phyloP scores from a whole-genome alignment of 2,113 vertebrate genomes.

The Thinocorus orbignyianus region DNA sequence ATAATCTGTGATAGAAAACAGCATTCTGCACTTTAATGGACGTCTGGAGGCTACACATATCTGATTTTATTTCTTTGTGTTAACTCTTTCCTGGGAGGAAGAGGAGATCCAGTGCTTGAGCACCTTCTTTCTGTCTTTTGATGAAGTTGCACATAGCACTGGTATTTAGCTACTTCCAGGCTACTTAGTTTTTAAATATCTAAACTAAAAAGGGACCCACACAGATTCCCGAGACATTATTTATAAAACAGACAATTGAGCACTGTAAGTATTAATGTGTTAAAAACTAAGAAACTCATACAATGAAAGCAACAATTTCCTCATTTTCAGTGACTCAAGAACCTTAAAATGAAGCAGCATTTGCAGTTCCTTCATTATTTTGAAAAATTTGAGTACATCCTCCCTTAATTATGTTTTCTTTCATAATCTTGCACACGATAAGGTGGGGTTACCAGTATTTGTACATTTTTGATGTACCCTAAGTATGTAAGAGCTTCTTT shows the following conservation, averaged over 20 bases:
- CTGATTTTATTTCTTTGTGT: constrained; percentile 86
- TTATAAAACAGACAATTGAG: not conserved
- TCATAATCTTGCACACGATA: not conserved
- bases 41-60: constrained; percentile 94
- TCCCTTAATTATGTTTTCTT: constrained; percentile 13
- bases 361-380: not conserved
- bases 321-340: constrained; percentile 21
- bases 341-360: not conserved
- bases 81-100: constrained; percentile 82
- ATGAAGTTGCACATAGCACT: constrained; percentile 25
- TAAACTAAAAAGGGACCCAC: not conserved
- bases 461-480: constrained; percentile 47
- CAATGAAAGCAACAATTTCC: not conserved
- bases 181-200: not conserved
- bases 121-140: constrained; percentile 37
- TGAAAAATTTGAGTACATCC: not conserved
- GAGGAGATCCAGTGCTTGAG: constrained; percentile 27
- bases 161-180: not conserved
- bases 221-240: not conserved
- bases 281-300: constrained; percentile 18
- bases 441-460: constrained; percentile 13
- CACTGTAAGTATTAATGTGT: constrained; percentile 27
- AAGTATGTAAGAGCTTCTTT: constrained; percentile 60
- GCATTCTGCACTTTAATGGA: constrained; percentile 93
- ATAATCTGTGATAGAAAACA: constrained; percentile 94